Evolutionary conservation across 2,113 vertebrate genomes (phyloP).

Genomic region (Gallinago paraguaiae): DNA sequence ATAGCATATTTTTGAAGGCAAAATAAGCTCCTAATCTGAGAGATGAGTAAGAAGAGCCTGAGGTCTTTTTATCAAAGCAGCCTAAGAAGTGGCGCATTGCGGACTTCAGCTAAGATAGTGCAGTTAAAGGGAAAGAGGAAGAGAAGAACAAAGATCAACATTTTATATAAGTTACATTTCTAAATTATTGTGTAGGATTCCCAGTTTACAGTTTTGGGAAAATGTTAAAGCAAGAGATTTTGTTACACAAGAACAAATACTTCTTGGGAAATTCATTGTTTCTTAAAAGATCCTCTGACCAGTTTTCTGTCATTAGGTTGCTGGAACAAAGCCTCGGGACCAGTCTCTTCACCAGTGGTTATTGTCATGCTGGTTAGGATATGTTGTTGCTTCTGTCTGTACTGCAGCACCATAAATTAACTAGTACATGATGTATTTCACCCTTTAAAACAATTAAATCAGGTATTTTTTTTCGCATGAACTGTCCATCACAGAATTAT

Average conservation of each 20-base stretch:
- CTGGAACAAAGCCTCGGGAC: background rate
- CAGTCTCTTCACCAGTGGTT: background rate
- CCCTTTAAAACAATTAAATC: background rate
- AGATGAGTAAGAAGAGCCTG: background rate
- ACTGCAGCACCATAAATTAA: background rate
- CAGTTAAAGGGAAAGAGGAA: background rate
- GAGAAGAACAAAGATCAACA: background rate
- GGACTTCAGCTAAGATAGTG: background rate
- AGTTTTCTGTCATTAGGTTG: background rate
- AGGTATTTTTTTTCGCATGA: background rate
- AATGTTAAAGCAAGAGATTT: background rate
- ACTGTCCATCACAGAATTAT: background rate
- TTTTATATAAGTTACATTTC: background rate
- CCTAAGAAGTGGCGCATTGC: background rate
- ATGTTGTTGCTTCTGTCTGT: background rate
- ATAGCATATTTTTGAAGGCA: background rate
- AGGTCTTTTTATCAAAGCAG: constrained; percentile 28
- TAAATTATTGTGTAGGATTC: background rate
- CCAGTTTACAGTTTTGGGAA: background rate
- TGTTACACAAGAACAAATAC: background rate
- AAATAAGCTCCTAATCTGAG: background rate
- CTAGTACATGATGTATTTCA: background rate
- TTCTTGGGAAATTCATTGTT: background rate
- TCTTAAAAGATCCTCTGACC: background rate
- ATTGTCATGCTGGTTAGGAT: background rate